Evolutionary conservation across 2,797 vertebrate genomes (phyloP).

Genomic region (Vireo griseus): DNA sequence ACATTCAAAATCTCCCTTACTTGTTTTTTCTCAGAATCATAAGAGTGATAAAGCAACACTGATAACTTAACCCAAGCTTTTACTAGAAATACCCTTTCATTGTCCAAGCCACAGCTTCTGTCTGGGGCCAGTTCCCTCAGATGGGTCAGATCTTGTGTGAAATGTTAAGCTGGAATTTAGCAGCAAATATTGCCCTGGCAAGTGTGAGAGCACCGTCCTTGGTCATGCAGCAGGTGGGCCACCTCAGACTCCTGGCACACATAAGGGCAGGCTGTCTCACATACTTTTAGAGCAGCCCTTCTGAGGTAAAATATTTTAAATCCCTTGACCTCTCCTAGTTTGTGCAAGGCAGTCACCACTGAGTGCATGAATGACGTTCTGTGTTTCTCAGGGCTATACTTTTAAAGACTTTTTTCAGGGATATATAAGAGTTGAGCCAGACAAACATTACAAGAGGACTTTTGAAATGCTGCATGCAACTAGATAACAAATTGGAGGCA

Average conservation of each 20-base stretch:
- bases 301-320: neutral
- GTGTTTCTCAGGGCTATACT: neutral
- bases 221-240: neutral
- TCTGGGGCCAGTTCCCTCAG: neutral
- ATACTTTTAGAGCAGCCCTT: neutral
- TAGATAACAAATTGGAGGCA: neutral
- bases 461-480: neutral
- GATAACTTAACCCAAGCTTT: neutral
- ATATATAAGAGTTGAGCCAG: rapidly evolving
- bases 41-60: neutral
- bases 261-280: neutral
- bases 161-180: neutral
- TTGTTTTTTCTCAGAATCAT: neutral
- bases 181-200: neutral
- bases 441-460: neutral
- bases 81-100: neutral
- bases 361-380: rapidly evolving
- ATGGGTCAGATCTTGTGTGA: neutral
- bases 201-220: rapidly evolving
- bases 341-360: neutral
- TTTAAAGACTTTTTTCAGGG: neutral
- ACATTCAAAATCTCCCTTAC: neutral
- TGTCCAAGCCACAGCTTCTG: neutral
- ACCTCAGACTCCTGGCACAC: neutral
- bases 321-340: neutral